phyloP scores from a whole-genome alignment of 2,797 vertebrate genomes.

The Danio aesculapii region DNA sequence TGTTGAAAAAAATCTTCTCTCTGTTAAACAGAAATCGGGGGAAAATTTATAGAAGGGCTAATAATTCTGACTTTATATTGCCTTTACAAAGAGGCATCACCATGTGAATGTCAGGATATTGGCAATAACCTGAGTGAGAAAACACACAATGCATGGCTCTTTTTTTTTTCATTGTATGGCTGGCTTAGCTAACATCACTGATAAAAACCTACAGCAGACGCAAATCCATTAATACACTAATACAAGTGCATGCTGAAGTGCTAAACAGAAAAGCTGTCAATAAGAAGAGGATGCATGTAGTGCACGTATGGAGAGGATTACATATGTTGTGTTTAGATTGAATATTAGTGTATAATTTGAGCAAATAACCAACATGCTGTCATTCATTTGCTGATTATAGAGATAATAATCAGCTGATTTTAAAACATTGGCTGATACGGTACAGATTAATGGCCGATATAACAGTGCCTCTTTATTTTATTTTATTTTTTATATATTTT shows the following conservation, averaged over 20 bases:
- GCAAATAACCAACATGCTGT: not conserved
- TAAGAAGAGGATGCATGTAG: not conserved
- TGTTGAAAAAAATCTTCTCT: too few relatives aligned
- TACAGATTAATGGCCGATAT: too few relatives aligned
- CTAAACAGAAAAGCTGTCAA: not conserved
- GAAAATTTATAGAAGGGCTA: too few relatives aligned
- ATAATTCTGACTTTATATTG: not conserved
- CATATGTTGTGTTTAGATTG: not conserved
- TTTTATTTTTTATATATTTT: too few relatives aligned
- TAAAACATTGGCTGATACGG: too few relatives aligned
- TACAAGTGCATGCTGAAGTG: not conserved
- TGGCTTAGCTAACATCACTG: not conserved
- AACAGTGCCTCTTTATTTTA: too few relatives aligned
- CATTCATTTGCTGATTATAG: too few relatives aligned
- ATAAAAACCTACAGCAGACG: not conserved
- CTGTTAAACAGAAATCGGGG: too few relatives aligned
- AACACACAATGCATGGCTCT: not conserved
- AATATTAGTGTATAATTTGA: not conserved
- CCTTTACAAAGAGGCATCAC: not conserved
- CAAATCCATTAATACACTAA: constrained; percentile 4
- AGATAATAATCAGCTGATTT: too few relatives aligned
- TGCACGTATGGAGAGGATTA: not conserved
- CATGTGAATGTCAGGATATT: not conserved
- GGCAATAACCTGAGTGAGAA: not conserved
- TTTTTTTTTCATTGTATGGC: not conserved